A percentile compares a stretch with the other conserved stretches of the same genome.
Evolutionary conservation across 1,140 invertebrate genomes (phyloP).

Genomic region (Zelostemma sp.): DNA sequence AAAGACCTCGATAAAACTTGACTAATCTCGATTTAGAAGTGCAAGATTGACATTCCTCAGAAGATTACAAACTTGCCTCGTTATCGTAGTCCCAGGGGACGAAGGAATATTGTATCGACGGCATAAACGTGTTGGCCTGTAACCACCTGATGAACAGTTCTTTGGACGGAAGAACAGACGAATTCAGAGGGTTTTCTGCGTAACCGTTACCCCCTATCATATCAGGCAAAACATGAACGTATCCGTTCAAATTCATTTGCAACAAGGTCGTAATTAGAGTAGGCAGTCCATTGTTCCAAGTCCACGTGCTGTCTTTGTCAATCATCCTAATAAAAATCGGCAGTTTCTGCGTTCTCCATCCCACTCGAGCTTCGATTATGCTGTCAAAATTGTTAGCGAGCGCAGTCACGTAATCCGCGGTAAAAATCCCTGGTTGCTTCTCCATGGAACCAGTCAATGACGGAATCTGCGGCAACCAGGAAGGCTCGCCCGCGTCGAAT

Average conservation of each 20-base stretch:
- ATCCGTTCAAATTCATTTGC: conserved; percentile 86
- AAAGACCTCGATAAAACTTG: conserved; percentile 6
- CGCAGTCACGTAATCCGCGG: conserved; percentile 76
- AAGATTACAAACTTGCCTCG: conserved; percentile 71
- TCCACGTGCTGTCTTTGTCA: conserved; percentile 88
- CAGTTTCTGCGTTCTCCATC: conserved; percentile 78
- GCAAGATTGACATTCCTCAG: no score
- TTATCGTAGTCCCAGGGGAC: conserved; percentile 89
- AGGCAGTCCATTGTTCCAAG: conserved; percentile 80
- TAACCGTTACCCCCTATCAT: conserved; percentile 94
- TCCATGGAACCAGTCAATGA: conserved; percentile 66
- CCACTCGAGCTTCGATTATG: conserved; percentile 81
- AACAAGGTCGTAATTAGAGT: conserved; percentile 86
- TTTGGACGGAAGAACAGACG: conserved; percentile 72
- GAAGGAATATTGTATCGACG: conserved; percentile 88
- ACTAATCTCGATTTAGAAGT: no score
- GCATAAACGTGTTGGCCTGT: conserved; percentile 89
- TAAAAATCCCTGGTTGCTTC: conserved; percentile 74
- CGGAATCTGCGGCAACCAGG: conserved; percentile 73
- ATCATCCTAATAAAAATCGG: conserved; percentile 90
- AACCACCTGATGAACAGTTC: conserved; percentile 94
- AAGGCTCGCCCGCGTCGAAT: conserved; percentile 91
- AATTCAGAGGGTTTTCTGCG: conserved; percentile 66
- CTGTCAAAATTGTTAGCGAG: conserved; percentile 75
- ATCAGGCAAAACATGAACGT: conserved; percentile 88